A percentile compares a stretch with the other conserved stretches of the same genome.
These are phyloP conservation scores for Helogale parvula DNA, from an alignment of 2,113 vertebrate species.

Conservation along the genomic window DNA sequence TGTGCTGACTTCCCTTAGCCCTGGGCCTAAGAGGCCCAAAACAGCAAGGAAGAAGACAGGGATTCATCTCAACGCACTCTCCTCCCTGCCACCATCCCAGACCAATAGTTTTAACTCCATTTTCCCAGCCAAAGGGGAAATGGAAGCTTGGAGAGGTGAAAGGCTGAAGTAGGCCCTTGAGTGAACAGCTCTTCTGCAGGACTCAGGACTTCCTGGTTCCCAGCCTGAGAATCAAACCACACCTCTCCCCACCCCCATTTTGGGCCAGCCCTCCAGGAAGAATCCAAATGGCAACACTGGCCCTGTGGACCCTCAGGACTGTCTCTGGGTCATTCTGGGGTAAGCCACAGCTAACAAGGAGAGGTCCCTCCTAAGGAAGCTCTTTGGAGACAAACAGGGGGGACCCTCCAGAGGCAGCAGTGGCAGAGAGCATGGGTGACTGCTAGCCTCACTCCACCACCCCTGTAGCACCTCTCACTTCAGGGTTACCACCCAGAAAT, in stretches of 20 bases:
- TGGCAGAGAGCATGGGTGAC: neutral
- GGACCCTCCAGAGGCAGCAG: neutral
- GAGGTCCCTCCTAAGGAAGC: neutral
- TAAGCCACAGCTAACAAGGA: neutral
- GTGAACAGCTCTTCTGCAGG: conserved; percentile 71
- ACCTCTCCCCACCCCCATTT: conserved; percentile 76
- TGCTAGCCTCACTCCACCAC: conserved; percentile 29
- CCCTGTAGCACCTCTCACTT: conserved; percentile 22
- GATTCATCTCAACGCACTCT: conserved; percentile 37
- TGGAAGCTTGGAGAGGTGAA: conserved; percentile 60
- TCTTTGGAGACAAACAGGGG: neutral
- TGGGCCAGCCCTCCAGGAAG: conserved; percentile 59
- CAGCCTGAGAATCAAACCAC: conserved; percentile 75
- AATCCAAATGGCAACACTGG: conserved; percentile 50
- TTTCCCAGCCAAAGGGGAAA: conserved; percentile 67
- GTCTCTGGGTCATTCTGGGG: neutral
- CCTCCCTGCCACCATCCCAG: conserved; percentile 20
- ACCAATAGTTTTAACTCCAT: conserved; percentile 51
- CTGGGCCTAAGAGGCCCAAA: conserved; percentile 31
- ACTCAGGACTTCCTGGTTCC: conserved; percentile 82
- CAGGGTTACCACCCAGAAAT: conserved; percentile 20
- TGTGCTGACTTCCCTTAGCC: neutral
- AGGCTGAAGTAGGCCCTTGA: conserved; percentile 67
- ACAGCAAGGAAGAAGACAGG: conserved; percentile 29
- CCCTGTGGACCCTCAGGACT: neutral